Base-by-base conservation (phyloP, 2,797 vertebrate genomes). In the Anabas testudineus region DNA sequence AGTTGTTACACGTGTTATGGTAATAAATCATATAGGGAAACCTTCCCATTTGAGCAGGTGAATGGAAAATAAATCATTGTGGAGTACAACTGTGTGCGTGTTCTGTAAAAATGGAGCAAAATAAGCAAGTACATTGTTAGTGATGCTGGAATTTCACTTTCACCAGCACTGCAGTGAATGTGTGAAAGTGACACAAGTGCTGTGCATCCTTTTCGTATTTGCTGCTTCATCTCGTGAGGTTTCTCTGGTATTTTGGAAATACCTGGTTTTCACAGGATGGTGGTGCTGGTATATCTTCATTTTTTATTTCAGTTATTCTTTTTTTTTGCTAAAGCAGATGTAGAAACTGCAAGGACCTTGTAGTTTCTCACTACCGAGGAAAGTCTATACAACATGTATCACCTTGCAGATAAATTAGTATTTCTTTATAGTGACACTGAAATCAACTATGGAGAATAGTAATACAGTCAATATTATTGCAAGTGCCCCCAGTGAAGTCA, bases 401-500 rank as follows among this genome's bases (percentile, higher is more conserved):
- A 0, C 19, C 2, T 28, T 63, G 47, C 18, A 41, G 21, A 28
- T 36, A 41, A 59, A 60, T 28, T 41, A 24, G 10, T 52, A 10
- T 54, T 75, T n/a, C n/a, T 37, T 37, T 12, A 19, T n/a, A 53
- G 21, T 34, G 1, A 14, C 26, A 37, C 21, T 53, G 16, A 52
- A 49, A 53, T 74, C 48, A 59, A 58, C 58, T 37, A 18, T 42
- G 8, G 43, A 69, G 42, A 28, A 28, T 30, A 0, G 37, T 18
- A 43, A 45, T 37, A 28, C 12, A 54, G 63, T 72, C 53, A 78
- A 78, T 72, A 71, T 71, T 52, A 57, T 41, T 58, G 41, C 46
- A 26, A 58, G 78, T 72, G 71, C 74, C 69, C 72, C 24, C 45
- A 26, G 56, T 62, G 49, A 76, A 76, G 65, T 76, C 65, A 61